Evolutionary conservation across 2,797 vertebrate species (phyloP).

Genomic region (Pogoniulus pusillus): DNA sequence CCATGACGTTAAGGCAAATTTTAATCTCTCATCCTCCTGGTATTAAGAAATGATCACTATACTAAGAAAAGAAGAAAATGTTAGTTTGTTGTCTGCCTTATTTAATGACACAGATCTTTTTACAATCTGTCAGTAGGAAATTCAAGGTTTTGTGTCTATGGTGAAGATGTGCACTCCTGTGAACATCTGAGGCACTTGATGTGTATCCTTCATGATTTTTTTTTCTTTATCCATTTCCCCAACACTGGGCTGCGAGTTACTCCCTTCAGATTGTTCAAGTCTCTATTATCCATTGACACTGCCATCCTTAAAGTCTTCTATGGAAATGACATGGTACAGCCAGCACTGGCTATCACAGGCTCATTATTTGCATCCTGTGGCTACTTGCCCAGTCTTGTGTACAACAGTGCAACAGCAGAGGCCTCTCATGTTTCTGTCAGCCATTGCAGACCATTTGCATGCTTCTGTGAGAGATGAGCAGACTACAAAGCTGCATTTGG

Average conservation of each 20-base stretch:
- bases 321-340: background rate
- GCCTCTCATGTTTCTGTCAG: background rate
- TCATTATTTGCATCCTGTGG: background rate
- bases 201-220: background rate
- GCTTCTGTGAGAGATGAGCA: background rate
- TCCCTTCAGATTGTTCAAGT: background rate
- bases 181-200: background rate
- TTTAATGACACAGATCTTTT: background rate
- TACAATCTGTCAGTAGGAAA: background rate
- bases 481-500: background rate
- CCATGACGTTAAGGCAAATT: background rate
- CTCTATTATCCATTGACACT: background rate
- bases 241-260: background rate
- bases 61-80: background rate
- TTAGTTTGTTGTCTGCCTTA: background rate
- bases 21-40: background rate
- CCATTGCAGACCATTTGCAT: background rate
- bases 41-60: background rate
- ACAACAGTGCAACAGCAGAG: background rate
- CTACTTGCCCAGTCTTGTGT: background rate
- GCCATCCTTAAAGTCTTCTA: background rate
- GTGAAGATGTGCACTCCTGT: background rate
- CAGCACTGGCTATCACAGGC: background rate
- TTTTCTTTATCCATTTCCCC: background rate
- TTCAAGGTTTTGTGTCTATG: background rate